These are phyloP conservation scores for Neodon shergylaensis DNA, from an alignment of 2,113 vertebrate genomes.

Conservation along the genomic window DNA sequence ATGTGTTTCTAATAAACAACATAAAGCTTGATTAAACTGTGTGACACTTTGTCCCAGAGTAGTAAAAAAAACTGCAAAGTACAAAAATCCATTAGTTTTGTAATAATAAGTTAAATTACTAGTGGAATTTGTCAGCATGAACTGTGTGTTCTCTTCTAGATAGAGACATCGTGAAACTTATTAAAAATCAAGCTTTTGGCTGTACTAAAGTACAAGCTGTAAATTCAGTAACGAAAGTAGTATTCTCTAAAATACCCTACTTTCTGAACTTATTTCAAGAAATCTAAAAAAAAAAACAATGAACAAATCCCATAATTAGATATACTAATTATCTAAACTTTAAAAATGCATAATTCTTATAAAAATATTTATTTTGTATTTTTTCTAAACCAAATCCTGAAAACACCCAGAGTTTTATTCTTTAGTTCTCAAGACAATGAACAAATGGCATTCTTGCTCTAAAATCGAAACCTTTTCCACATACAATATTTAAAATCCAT, in stretches of 20 bases:
- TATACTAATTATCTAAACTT: neutral
- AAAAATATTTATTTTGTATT: neutral
- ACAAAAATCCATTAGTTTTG: neutral
- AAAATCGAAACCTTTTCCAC: neutral
- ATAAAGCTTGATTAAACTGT: neutral
- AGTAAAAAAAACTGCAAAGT: slow-evolving; percentile 3
- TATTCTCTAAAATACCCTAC: neutral
- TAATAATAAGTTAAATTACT: slow-evolving; percentile 26
- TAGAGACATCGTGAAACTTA: neutral
- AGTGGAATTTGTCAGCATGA: neutral
- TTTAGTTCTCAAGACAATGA: slow-evolving; percentile 22
- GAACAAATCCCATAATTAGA: neutral
- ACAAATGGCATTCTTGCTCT: slow-evolving; percentile 23
- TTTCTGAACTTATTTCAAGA: slow-evolving; percentile 33
- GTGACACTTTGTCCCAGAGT: neutral
- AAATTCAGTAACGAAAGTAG: slow-evolving; percentile 17
- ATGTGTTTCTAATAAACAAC: neutral
- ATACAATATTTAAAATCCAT: slow-evolving; percentile 55
- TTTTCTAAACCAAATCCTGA: slow-evolving; percentile 34
- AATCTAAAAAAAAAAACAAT: slow-evolving; percentile 24
- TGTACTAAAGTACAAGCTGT: neutral
- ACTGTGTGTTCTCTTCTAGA: neutral
- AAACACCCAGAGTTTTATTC: neutral
- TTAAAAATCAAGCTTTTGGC: neutral
- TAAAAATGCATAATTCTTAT: neutral